Base-by-base conservation (phyloP, 2,888 invertebrate genomes). In the Diplazon laetatorius region DNA sequence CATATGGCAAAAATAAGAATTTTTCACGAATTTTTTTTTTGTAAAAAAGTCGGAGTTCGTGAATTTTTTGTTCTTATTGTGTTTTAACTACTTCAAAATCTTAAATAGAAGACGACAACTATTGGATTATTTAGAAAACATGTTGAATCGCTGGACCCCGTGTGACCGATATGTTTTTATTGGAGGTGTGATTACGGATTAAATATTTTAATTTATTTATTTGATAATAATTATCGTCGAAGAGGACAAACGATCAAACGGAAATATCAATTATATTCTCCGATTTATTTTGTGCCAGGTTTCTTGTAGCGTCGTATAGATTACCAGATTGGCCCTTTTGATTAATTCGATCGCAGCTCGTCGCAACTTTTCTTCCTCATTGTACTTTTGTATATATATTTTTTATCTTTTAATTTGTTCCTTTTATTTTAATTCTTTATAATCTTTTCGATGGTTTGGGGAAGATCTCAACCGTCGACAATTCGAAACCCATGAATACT, bases 401-500 rank as follows among this genome's bases (percentile, higher is more conserved):
- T n/a, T n/a, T n/a, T n/a, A n/a, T n/a, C n/a, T n/a, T n/a, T n/a
- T n/a, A n/a, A n/a, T 70, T 14, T 6, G 30, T 30, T 30, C n/a
- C n/a, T 42, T 6, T 18, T 20, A 9, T 9, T 62, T 20, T 48
- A 10, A 42, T 25, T 1, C 30, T 60, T 68, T 16, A 50, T 65
- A 18, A 4, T 35, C 55, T 52, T 57, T 35, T 6, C 39, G 30
- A 68, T 68, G 39, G 62, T 16, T 50, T 20, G 8, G 60, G 12
- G 30, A 10, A 14, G 55, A 57, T 63, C 57, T 68, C 12, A 46
- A 9, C 37, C 18, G 62, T 75, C 57, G 62, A 75, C 63, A 44
- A 69, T 69, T 69, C 57, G 6, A 57, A 77, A 62, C 39, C 48
- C 22, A 71, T 44, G 42, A 65, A 76, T 70, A 63, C 55, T 63